A percentile compares a stretch with the other conserved stretches of the same genome.
These are phyloP conservation scores for Agrypnus murinus DNA, from an alignment of 2,888 invertebrate genomes.

Conservation along the genomic window DNA sequence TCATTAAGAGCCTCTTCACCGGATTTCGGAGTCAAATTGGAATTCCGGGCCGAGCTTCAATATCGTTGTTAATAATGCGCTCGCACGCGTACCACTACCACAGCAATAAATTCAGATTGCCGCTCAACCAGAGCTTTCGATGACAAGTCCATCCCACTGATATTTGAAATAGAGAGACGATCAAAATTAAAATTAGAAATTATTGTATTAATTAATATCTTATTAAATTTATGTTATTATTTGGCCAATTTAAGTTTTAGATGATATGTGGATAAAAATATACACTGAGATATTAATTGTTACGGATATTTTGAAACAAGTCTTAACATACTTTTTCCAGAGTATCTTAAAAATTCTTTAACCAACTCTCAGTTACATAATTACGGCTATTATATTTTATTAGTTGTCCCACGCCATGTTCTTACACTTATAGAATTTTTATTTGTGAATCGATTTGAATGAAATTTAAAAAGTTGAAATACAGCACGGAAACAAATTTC, in stretches of 20 bases:
- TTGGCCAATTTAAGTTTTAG: background rate
- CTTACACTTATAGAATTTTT: too few relatives aligned
- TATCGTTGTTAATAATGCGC: slow-evolving; percentile 68
- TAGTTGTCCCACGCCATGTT: too few relatives aligned
- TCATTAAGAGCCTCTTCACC: slow-evolving; percentile 68
- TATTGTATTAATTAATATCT: background rate
- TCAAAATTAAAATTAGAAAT: background rate
- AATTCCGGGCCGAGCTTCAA: slow-evolving; percentile 68
- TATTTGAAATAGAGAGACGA: slow-evolving; percentile 17
- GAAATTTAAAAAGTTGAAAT: too few relatives aligned
- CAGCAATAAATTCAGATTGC: slow-evolving; percentile 56
- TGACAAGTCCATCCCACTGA: slow-evolving; percentile 44
- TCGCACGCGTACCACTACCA: slow-evolving; percentile 61
- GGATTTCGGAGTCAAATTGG: slow-evolving; percentile 70
- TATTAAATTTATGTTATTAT: background rate
- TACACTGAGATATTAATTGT: too few relatives aligned
- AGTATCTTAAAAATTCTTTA: too few relatives aligned
- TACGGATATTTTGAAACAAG: too few relatives aligned
- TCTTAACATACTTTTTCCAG: too few relatives aligned
- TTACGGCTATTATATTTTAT: too few relatives aligned
- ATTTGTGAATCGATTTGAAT: too few relatives aligned
- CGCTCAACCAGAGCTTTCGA: slow-evolving; percentile 48
- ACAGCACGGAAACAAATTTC: too few relatives aligned
- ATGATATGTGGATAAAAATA: background rate
- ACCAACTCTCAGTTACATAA: too few relatives aligned